Conservation (phyloP, 2,888 invertebrate genomes). For the Caenorhabditis angaria region DNA sequence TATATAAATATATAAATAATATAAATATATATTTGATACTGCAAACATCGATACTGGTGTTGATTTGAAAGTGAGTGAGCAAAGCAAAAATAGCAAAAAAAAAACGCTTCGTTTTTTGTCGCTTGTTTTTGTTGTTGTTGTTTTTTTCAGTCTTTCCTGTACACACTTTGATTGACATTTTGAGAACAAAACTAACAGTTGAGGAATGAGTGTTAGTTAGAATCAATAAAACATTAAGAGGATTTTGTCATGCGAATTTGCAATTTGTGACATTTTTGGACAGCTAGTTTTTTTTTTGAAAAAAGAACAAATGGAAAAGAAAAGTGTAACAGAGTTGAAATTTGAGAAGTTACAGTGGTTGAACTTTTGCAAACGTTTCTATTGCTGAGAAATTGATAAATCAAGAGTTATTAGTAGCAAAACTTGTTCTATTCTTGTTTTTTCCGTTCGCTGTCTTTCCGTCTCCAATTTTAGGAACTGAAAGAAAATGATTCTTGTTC, state of each 20-base stretch:
- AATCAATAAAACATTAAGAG: slow-evolving; percentile 4
- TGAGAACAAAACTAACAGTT: not conserved
- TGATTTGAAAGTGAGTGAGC: not conserved
- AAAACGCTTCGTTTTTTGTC: not conserved
- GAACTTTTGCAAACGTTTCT: too few relatives aligned
- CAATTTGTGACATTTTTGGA: not conserved
- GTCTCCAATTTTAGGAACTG: too few relatives aligned
- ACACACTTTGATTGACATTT: slow-evolving; percentile 1
- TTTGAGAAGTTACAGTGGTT: too few relatives aligned
- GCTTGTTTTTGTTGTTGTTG: not conserved
- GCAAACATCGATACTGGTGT: not conserved
- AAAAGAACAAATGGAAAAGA: not conserved
- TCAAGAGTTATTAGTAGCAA: too few relatives aligned
- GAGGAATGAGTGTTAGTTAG: too few relatives aligned
- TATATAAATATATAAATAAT: not conserved
- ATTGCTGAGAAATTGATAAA: too few relatives aligned
- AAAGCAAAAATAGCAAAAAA: not conserved
- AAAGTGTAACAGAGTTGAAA: not conserved
- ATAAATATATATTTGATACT: too few relatives aligned
- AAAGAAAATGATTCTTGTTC: too few relatives aligned
- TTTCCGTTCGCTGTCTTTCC: too few relatives aligned
- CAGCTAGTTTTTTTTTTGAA: too few relatives aligned
- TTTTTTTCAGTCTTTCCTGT: not conserved
- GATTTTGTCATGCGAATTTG: slow-evolving; percentile 4
- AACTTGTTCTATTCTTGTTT: too few relatives aligned